These are phyloP conservation scores for Lycocerus yunnanus DNA, from an alignment of 2,888 invertebrate species.

Conservation along the genomic window DNA sequence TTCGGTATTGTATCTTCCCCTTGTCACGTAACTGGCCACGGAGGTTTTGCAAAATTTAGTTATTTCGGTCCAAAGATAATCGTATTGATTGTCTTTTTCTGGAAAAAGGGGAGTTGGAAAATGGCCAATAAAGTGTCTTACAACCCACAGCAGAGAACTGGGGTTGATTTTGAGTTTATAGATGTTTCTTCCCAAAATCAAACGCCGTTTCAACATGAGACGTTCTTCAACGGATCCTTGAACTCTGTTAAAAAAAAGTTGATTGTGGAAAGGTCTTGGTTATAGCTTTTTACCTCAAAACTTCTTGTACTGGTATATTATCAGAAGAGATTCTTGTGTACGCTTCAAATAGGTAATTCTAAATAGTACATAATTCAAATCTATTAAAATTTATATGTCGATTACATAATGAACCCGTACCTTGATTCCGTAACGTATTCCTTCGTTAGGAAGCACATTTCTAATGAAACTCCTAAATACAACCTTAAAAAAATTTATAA, in stretches of 20 bases:
- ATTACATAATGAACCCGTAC: slow-evolving; percentile 7
- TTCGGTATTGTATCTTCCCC: not conserved
- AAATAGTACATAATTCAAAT: not conserved
- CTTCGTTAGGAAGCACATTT: slow-evolving; percentile 33
- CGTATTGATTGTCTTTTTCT: slow-evolving; percentile 19
- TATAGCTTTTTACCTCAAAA: slow-evolving; percentile 12
- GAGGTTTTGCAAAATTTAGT: slow-evolving; percentile 5
- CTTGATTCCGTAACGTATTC: slow-evolving; percentile 34
- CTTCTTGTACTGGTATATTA: not conserved
- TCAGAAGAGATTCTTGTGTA: not conserved
- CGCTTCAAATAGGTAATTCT: not conserved
- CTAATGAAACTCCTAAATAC: slow-evolving; percentile 35
- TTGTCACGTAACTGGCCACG: not conserved
- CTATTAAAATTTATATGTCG: not conserved
- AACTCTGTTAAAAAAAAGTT: not conserved
- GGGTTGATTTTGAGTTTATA: slow-evolving; percentile 16
- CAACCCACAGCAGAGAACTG: slow-evolving; percentile 29
- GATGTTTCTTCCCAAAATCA: slow-evolving; percentile 23
- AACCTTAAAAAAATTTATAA: slow-evolving; percentile 21
- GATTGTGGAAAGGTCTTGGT: not conserved
- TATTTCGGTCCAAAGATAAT: slow-evolving; percentile 26
- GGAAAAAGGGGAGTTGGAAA: slow-evolving; percentile 35
- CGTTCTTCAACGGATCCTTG: slow-evolving; percentile 15
- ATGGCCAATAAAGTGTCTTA: slow-evolving; percentile 36
- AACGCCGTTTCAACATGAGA: slow-evolving; percentile 24